Base-by-base conservation (phyloP, 2,888 invertebrate species). In the Phytoseiulus persimilis region DNA sequence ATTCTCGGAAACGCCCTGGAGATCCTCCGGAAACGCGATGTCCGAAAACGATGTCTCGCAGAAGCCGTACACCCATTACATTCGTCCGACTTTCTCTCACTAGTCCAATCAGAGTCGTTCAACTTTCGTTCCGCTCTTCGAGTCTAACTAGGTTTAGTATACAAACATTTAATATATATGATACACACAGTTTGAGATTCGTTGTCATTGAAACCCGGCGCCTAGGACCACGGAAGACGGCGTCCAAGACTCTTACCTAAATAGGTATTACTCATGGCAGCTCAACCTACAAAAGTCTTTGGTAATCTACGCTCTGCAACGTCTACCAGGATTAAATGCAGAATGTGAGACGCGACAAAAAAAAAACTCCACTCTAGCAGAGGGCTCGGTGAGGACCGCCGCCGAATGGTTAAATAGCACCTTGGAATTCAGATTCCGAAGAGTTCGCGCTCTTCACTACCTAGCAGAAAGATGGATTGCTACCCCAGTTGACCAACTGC, bases 121-220 rank as follows among this genome's bases (percentile, higher is more conserved):
- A 65, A 65, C 65, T 65, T 28, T 65, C 28, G 2, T 23, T 65
- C 65, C 65, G 65, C 28, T 65, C 65, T 2, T 65, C 65, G 18
- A 23, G 18, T 28, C 28, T 65, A 65, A 23, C 65, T 65, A 65
- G 65, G 39, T 65, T 65, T 28, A 65, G 18, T 65, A 23, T 65
- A 65, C 65, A 65, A 65, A 65, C 65, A 65, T 65, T 14, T 65
- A 65, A 65, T 65, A 28, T 65, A 32, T 87, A 87, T 87, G 32
- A 87, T 87, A 87, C 87, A 87, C n/a, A n/a, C n/a, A 87, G 9
- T 33, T 87, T 87, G 87, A 87, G 87, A 33, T 87, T 87, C 87
- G 87, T 87, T 87, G 87, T 87, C 87, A 87, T 87, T 87, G 87
- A 87, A 87, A 87, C 87, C 39, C 33, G 45, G 87, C 87, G 65